These are phyloP conservation scores for Rhagoletis zephyria DNA, from an alignment of 1,140 invertebrate species.

Conservation along the genomic window DNA sequence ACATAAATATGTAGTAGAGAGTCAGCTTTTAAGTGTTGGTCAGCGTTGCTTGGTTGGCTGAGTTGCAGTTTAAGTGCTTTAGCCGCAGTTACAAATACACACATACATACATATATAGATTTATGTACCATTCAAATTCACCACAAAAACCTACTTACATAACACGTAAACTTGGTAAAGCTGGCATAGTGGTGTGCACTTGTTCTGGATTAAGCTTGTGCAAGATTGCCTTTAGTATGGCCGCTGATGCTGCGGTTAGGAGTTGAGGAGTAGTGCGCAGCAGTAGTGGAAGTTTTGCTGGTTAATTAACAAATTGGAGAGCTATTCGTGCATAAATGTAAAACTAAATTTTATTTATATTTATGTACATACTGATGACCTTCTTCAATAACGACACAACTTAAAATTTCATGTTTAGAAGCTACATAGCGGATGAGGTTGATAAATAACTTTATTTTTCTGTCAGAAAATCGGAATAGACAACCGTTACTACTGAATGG, in stretches of 20 bases:
- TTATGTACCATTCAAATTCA: too few relatives aligned
- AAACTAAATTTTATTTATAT: background rate
- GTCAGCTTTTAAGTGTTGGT: slow-evolving; percentile 22
- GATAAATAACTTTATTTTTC: too few relatives aligned
- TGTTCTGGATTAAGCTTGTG: background rate
- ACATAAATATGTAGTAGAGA: background rate
- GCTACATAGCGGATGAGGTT: too few relatives aligned
- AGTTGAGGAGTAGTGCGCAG: background rate
- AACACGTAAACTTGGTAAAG: too few relatives aligned
- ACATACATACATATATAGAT: background rate
- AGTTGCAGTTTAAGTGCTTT: background rate
- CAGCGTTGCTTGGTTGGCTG: background rate
- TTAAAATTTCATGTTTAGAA: too few relatives aligned
- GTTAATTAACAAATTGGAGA: background rate
- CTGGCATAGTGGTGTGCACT: background rate
- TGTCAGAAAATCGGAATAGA: too few relatives aligned
- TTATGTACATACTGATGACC: too few relatives aligned
- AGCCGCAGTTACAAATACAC: background rate
- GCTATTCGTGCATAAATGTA: background rate
- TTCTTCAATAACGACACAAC: too few relatives aligned
- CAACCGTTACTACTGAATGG: too few relatives aligned
- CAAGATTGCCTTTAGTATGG: background rate
- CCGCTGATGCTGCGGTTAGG: background rate
- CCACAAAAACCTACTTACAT: too few relatives aligned
- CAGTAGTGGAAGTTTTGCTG: background rate